phyloP scores from a whole-genome alignment of 2,888 invertebrate species.

The Aphrophora alni region DNA sequence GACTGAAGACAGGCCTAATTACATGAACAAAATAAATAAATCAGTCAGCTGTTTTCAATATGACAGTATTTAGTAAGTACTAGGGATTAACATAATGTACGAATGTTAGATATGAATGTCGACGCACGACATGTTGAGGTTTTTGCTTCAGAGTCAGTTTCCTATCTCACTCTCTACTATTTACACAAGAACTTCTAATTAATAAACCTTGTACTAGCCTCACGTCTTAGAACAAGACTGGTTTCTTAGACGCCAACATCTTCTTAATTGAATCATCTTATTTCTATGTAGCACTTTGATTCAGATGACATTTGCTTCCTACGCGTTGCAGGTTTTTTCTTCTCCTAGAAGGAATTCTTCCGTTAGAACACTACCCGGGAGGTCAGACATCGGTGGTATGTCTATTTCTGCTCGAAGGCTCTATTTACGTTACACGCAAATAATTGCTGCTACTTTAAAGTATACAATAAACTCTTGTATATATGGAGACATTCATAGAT shows the following conservation, averaged over 20 bases:
- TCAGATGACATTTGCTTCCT: background rate
- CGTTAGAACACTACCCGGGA: background rate
- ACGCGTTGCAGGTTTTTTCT: background rate
- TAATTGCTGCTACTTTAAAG: no score
- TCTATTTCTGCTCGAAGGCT: no score
- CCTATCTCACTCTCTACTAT: background rate
- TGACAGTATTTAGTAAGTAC: background rate
- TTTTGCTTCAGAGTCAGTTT: background rate
- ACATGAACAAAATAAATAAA: no score
- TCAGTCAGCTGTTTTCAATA: background rate
- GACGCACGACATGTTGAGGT: background rate
- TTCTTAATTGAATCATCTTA: conserved; percentile 3
- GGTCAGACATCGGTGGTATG: background rate
- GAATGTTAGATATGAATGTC: background rate
- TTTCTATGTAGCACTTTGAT: background rate
- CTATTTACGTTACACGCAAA: no score
- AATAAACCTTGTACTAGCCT: background rate
- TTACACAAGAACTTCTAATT: background rate
- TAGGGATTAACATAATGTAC: background rate
- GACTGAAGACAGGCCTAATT: no score
- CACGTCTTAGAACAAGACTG: background rate
- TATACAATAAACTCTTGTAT: no score
- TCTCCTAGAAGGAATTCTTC: background rate
- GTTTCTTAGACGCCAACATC: background rate
- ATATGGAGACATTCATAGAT: no score